phyloP scores from a whole-genome alignment of 2,888 invertebrate species.

The Nemotelus pantherinus region DNA sequence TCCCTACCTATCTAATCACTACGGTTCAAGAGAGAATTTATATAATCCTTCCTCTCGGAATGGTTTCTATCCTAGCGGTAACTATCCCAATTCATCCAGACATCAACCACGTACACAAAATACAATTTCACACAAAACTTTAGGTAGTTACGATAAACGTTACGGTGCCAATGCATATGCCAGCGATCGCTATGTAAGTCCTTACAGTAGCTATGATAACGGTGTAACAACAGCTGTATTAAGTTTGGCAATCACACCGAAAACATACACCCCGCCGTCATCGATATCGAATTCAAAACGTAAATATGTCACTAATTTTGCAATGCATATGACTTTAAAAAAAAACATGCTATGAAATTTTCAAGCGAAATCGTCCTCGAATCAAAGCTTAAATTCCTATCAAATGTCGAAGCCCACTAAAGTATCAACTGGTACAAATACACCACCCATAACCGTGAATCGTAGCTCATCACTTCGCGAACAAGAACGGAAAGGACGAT shows the following conservation, averaged over 20 bases:
- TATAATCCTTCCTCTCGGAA: constrained; percentile 57
- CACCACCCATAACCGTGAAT: constrained; percentile 59
- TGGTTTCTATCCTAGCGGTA: constrained; percentile 58
- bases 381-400: constrained; percentile 58
- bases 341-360: constrained; percentile 1
- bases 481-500: constrained; percentile 65
- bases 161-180: constrained; percentile 57
- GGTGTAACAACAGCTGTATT: constrained; percentile 65
- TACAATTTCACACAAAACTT: constrained; percentile 46
- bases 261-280: constrained; percentile 49
- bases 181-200: constrained; percentile 63
- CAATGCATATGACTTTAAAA: constrained; percentile 57
- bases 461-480: constrained; percentile 64
- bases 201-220: constrained; percentile 64
- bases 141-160: constrained; percentile 52
- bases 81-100: constrained; percentile 17
- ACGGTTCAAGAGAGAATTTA: constrained; percentile 61
- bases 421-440: constrained; percentile 58
- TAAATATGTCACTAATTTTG: constrained; percentile 1
- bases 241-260: constrained; percentile 55
- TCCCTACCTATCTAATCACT: constrained; percentile 60
- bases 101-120: constrained; percentile 31
- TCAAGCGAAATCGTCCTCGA: constrained; percentile 58
- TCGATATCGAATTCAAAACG: constrained; percentile 57
- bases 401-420: constrained; percentile 48